Base-by-base conservation (phyloP, 2,888 invertebrate genomes). In the Idaea biselata region DNA sequence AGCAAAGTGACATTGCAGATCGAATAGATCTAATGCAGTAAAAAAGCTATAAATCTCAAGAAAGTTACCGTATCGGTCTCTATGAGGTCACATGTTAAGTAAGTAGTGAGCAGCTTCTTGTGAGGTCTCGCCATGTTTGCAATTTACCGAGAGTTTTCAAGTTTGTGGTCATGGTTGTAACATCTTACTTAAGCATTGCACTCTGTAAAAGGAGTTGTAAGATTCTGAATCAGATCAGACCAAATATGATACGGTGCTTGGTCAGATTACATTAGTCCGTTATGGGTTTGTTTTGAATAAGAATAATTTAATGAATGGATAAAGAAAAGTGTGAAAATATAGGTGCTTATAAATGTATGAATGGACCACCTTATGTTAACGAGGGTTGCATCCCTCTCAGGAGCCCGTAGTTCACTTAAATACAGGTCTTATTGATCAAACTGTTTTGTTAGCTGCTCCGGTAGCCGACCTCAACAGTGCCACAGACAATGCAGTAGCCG, bases 121-220 rank as follows among this genome's bases (percentile, higher is more conserved):
- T 53, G 54, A 59, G 59, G 59, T 59, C 16, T 55, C 11, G 53
- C 60, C 56, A 25, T 58, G 53, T 60, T 60, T 57, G 56, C 16
- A 57, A 32, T 54, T 58, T 25, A 62, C 58, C 53, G 16, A 58
- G 59, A 61, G 32, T 60, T 33, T 67, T 68, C 68, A 68, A 68
- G 66, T 66, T 63, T 31, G 62, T 66, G 68, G 65, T 68, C 66
- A 68, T 55, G 66, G 60, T 32, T 66, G 60, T 44, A 44, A 44
- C 44, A 44, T 44, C 44, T 44, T 44, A 44, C 44, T 44, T 44
- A 44, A 44, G 7, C 44, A 44, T 44, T 44, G 14, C 11, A 2
- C 44, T 44, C 44, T 44, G 14, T 44, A 44, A 44, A 44, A 44
- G 44, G 44, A 44, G 25, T 25, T 25, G 25, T 25, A 25, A 25